Base-by-base conservation (phyloP, 1,140 invertebrate species). In the Drepana arcuata region DNA sequence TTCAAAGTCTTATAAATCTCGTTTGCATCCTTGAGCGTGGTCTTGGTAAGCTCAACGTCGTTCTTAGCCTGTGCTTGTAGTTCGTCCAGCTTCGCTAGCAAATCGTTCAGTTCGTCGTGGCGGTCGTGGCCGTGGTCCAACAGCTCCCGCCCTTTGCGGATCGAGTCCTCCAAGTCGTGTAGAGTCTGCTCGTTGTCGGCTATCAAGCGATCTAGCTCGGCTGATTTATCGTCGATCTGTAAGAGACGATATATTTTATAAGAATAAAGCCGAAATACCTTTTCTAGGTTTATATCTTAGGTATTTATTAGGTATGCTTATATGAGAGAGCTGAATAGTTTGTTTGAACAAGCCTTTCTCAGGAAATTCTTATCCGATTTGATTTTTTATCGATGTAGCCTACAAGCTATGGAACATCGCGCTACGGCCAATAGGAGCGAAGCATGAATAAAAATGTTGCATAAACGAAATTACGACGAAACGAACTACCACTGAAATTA, bases 21-120 rank as follows among this genome's bases (percentile, higher is more conserved):
- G 52, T 93, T 90, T 1, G 96, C 96, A 66, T 97, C 93, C 53
- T 90, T 88, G 0, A 97, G 83, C 0, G 93, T 96, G 48, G 91
- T 89, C 53, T 96, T 93, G 7, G 93, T 95, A 28, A 90, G 85
- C 43, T 90, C 85, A 0, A 97, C 91, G 13, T 96, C 95, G 36
- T 92, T 87, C 36, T 90, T 88, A 0, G 95, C 95, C 59, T 88
- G 89, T 0, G 86, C 88, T 18, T 91, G 86, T 0, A 94, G 90
- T 7, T 89, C 85, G 13, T 87, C 82, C n/a, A 92, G 84, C n/a
- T 89, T 87, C 0, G 81, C 75, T 6, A 93, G 58, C 0, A 88
- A 49, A 16, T 86, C 79, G 25, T 86, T 77, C 12, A 91, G 85
- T 9, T 88, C 69, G 5, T 87, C 82, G 40, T 91, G 84, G 30